Conservation (phyloP, 2,797 vertebrate species). For the Meda fulgida region DNA sequence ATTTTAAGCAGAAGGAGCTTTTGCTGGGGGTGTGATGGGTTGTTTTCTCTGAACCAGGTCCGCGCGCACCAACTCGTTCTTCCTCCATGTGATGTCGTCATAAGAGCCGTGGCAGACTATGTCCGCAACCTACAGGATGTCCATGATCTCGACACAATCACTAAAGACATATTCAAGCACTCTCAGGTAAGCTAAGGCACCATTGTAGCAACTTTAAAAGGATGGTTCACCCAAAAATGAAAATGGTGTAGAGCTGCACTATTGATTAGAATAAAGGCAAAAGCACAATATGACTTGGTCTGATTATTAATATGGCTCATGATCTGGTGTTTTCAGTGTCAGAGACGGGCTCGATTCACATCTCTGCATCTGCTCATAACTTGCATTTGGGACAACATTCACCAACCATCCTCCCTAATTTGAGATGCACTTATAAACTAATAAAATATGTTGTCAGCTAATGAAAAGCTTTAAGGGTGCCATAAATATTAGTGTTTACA, state of each 20-base stretch:
- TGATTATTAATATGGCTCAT: neutral
- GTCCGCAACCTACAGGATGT: conserved; percentile 90
- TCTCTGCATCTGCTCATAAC: neutral
- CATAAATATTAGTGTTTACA: neutral
- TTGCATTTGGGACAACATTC: neutral
- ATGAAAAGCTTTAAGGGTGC: neutral
- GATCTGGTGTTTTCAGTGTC: neutral
- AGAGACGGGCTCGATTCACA: neutral
- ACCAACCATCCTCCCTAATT: neutral
- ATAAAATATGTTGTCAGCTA: neutral
- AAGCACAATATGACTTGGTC: neutral
- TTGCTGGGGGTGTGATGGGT: conserved; percentile 50
- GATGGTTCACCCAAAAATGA: neutral
- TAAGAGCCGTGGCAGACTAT: conserved; percentile 93
- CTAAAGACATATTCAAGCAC: conserved; percentile 93
- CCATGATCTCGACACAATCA: conserved; percentile 88
- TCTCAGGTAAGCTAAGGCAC: conserved; percentile 83
- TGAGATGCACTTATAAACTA: neutral
- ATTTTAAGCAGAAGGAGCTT: conserved; percentile 50
- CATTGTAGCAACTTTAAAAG: neutral
- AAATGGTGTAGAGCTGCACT: neutral
- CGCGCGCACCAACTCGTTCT: conserved; percentile 95
- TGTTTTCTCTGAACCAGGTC: conserved; percentile 78
- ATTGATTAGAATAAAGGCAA: neutral
- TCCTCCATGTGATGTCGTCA: conserved; percentile 94